Evolutionary conservation across 2,113 vertebrate genomes (phyloP).

Genomic region (Hyperopisus bebe): DNA sequence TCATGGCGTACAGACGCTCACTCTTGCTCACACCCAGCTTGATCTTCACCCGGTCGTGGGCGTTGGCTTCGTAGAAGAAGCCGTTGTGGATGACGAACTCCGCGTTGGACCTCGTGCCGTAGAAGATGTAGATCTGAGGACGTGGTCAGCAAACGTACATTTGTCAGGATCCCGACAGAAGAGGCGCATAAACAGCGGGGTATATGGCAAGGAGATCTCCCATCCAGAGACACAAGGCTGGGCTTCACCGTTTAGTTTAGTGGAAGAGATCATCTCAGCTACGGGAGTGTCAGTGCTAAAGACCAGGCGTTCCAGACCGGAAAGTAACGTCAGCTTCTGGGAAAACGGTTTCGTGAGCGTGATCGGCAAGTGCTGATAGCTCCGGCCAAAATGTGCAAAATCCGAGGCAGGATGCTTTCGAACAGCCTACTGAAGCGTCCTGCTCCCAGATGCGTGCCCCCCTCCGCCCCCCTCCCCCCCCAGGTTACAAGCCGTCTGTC

Average conservation of each 20-base stretch:
- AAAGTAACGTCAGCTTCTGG: background rate
- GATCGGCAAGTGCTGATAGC: conserved; percentile 1
- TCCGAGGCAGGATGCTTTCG: background rate
- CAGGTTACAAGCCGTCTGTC: background rate
- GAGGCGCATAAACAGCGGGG: background rate
- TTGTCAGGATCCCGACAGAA: background rate
- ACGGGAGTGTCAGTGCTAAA: background rate
- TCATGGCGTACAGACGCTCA: conserved; percentile 91
- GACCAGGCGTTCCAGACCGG: background rate
- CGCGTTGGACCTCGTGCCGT: conserved; percentile 92
- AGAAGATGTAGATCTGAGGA: conserved; percentile 97
- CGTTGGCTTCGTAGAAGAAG: conserved; percentile 96
- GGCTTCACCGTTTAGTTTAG: background rate
- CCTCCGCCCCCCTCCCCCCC: background rate
- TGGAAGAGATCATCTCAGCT: background rate
- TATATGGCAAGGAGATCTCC: background rate
- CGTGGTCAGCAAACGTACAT: conserved; percentile 31
- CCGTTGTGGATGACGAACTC: conserved; percentile 99
- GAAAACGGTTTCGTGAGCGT: background rate
- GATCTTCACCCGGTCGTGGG: conserved; percentile 97
- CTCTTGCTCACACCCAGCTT: conserved; percentile 98
- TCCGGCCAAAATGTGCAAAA: background rate
- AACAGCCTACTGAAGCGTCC: background rate
- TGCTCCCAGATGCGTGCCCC: background rate
- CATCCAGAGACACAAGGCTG: background rate